These are phyloP conservation scores for Octodonta nipae DNA, from an alignment of 2,888 invertebrate genomes.

Conservation along the genomic window DNA sequence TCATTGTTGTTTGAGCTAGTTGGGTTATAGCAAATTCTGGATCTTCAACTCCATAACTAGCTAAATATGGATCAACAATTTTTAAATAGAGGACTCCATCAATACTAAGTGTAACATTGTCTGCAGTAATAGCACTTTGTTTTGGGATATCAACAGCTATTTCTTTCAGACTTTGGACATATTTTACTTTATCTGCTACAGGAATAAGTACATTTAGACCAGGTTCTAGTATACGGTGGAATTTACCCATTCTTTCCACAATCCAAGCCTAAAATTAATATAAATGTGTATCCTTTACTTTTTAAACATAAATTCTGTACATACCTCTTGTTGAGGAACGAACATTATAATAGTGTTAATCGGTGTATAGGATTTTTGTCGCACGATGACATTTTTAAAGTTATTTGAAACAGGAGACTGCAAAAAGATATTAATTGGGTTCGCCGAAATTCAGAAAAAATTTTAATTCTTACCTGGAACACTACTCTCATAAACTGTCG, in stretches of 20 bases:
- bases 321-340: constrained; percentile 96
- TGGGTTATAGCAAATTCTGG: constrained; percentile 99
- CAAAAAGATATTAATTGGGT: too few relatives aligned
- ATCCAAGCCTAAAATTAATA: constrained; percentile 85
- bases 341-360: constrained; percentile 90
- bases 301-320: too few relatives aligned
- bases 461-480: too few relatives aligned
- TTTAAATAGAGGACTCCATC: constrained; percentile 94
- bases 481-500: too few relatives aligned
- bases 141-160: constrained; percentile 98
- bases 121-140: constrained; percentile 94
- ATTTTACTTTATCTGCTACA: constrained; percentile 81
- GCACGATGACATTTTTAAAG: too few relatives aligned
- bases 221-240: constrained; percentile 82
- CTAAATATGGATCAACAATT: constrained; percentile 84
- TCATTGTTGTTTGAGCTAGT: constrained; percentile 98
- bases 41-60: constrained; percentile 96
- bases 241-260: constrained; percentile 96
- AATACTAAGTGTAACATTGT: constrained; percentile 91
- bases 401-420: too few relatives aligned
- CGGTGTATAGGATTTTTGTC: constrained; percentile 45
- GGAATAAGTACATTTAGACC: constrained; percentile 89
- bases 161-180: constrained; percentile 97
- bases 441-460: too few relatives aligned
- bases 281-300: too few relatives aligned